Percentiles rank a stretch among this genome's conserved stretches.
These are phyloP conservation scores for Drosophila emarginata DNA, from an alignment of 2,888 invertebrate species.

Conservation along the genomic window DNA sequence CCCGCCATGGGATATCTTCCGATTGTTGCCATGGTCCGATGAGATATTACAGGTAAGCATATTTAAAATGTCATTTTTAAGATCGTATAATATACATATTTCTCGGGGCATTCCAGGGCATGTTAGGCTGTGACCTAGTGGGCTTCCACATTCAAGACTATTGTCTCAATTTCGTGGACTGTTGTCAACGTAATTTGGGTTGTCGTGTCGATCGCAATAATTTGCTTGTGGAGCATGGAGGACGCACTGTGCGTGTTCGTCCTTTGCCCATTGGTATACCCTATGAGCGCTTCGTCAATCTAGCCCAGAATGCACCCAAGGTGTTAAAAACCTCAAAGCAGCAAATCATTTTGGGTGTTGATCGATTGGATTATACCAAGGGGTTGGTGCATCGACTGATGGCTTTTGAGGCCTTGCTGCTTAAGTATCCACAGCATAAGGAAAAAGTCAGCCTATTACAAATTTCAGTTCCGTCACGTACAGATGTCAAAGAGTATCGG, in stretches of 20 bases:
- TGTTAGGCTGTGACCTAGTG: constrained; percentile 96
- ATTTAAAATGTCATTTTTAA: neutral
- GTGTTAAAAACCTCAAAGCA: constrained; percentile 87
- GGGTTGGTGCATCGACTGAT: constrained; percentile 92
- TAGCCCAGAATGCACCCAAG: constrained; percentile 88
- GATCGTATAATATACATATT: too few species aligned
- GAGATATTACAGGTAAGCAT: constrained; percentile 88
- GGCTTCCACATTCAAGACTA: constrained; percentile 96
- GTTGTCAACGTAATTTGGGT: constrained; percentile 93
- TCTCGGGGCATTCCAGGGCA: constrained; percentile 84
- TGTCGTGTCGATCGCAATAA: constrained; percentile 94
- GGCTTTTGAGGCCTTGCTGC: constrained; percentile 91
- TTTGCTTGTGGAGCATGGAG: constrained; percentile 93
- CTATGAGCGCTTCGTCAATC: constrained; percentile 91
- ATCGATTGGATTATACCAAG: constrained; percentile 95
- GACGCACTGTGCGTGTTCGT: constrained; percentile 91
- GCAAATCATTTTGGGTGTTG: constrained; percentile 93
- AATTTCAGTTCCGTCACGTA: constrained; percentile 93
- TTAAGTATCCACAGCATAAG: constrained; percentile 92
- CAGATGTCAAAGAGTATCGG: constrained; percentile 94
- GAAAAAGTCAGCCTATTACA: constrained; percentile 92
- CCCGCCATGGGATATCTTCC: constrained; percentile 96
- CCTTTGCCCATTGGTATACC: constrained; percentile 95
- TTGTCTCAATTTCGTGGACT: constrained; percentile 95
- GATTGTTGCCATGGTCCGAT: constrained; percentile 95